A percentile compares a stretch with the other conserved stretches of the same genome.
These are phyloP conservation scores for Pantala flavescens DNA, from an alignment of 1,140 invertebrate species.

Conservation along the genomic window DNA sequence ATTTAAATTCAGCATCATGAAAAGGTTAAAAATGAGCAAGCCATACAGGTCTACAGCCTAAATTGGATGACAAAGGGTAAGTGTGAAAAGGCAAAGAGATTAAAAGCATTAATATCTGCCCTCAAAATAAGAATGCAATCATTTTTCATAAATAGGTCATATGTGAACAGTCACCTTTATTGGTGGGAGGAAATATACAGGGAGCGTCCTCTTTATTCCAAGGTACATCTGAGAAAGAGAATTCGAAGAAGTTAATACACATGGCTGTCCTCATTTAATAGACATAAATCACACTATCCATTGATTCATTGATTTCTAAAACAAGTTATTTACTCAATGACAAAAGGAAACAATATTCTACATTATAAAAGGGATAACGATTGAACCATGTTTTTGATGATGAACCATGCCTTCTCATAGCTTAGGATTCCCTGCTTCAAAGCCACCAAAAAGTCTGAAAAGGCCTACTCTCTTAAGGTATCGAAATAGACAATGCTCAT, in stretches of 20 bases:
- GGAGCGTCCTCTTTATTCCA: neutral
- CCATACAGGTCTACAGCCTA: neutral
- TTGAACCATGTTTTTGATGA: too few species aligned
- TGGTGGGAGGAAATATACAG: conserved; percentile 1
- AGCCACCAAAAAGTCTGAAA: too few species aligned
- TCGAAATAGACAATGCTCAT: too few species aligned
- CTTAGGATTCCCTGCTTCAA: too few species aligned
- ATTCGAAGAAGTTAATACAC: neutral
- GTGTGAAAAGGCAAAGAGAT: neutral
- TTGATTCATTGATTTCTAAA: too few species aligned
- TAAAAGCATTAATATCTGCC: neutral
- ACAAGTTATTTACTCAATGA: too few species aligned
- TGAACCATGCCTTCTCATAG: too few species aligned
- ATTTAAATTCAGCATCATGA: too few species aligned
- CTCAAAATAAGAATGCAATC: neutral
- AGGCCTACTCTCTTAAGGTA: too few species aligned
- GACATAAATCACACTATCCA: too few species aligned
- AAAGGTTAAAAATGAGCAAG: neutral
- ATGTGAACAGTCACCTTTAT: neutral
- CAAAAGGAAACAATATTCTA: too few species aligned
- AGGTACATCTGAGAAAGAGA: neutral
- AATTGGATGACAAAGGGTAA: neutral
- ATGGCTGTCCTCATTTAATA: neutral
- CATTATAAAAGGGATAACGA: too few species aligned
- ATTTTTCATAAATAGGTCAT: neutral